Evolutionary conservation across 2,888 invertebrate genomes (phyloP).

Genomic region (Neoitamus cyanurus): DNA sequence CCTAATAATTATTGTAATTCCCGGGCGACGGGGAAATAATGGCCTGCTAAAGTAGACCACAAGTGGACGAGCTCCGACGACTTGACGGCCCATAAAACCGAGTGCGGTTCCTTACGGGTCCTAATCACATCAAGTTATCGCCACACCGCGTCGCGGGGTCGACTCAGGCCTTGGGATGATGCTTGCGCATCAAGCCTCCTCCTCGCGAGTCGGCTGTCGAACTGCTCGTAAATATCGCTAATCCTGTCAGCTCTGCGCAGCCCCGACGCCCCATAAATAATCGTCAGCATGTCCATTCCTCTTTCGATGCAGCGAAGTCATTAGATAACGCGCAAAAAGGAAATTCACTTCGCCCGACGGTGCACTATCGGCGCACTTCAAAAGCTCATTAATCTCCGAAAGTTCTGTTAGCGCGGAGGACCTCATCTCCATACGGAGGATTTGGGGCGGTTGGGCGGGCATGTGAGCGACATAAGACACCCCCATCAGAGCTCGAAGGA

Average conservation of each 20-base stretch:
- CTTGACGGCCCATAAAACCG: not conserved
- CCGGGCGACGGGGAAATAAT: not conserved
- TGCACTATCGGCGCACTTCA: not conserved
- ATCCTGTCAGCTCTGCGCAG: not conserved
- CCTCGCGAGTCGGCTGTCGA: not conserved
- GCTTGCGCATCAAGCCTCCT: not conserved
- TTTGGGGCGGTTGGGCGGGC: not conserved
- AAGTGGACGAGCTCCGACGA: not conserved
- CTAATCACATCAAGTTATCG: not conserved
- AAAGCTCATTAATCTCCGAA: constrained; percentile 7
- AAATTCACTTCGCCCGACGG: not conserved
- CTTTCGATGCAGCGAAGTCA: not conserved
- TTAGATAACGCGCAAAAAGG: not conserved
- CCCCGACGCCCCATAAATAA: not conserved
- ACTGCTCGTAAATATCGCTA: not conserved
- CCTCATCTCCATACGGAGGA: not conserved
- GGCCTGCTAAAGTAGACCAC: not conserved
- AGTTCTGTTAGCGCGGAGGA: not conserved
- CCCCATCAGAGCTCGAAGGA: not conserved
- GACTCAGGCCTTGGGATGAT: not conserved
- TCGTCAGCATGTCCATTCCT: not conserved
- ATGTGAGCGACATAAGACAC: not conserved
- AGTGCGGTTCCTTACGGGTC: not conserved
- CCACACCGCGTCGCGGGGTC: not conserved
- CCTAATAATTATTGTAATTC: not conserved